A percentile compares a stretch with the other conserved stretches of the same genome.
Conservation (phyloP, 2,797 vertebrate species). For the Muraenolepis orangiensis region DNA sequence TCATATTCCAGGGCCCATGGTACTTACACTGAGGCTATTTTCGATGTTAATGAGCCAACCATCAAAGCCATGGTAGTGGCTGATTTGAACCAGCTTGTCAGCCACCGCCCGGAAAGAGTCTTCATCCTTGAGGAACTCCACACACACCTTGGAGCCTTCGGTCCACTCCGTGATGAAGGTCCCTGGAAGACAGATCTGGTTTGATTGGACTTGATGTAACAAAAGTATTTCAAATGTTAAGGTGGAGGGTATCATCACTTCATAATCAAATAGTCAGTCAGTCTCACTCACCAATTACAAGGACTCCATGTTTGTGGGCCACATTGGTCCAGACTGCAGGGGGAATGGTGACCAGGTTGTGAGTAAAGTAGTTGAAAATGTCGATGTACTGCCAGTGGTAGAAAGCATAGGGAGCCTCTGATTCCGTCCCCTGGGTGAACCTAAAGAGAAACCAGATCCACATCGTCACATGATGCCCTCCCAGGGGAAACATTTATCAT, state of each 20-base stretch:
- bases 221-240: too few species aligned
- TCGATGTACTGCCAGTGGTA: constrained; percentile 94
- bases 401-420: constrained; percentile 79
- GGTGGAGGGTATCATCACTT: not conserved
- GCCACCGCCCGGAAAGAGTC: constrained; percentile 75
- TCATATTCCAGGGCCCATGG: not conserved
- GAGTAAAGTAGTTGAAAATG: constrained; percentile 95
- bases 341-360: constrained; percentile 85
- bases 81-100: constrained; percentile 82
- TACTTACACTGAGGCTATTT: constrained; percentile 85
- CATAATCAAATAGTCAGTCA: not conserved
- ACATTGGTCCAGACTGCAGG: constrained; percentile 90
- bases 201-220: not conserved
- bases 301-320: constrained; percentile 85
- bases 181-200: constrained; percentile 64
- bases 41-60: constrained; percentile 96
- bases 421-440: constrained; percentile 83
- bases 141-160: constrained; percentile 72
- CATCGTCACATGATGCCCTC: not conserved
- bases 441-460: constrained; percentile 55
- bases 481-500: not conserved
- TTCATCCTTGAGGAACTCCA: constrained; percentile 80
- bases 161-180: constrained; percentile 95
- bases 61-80: constrained; percentile 81
- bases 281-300: constrained; percentile 79